Base-by-base conservation (phyloP, 2,113 vertebrate species). In the Cyanoramphus novaezelandiae region DNA sequence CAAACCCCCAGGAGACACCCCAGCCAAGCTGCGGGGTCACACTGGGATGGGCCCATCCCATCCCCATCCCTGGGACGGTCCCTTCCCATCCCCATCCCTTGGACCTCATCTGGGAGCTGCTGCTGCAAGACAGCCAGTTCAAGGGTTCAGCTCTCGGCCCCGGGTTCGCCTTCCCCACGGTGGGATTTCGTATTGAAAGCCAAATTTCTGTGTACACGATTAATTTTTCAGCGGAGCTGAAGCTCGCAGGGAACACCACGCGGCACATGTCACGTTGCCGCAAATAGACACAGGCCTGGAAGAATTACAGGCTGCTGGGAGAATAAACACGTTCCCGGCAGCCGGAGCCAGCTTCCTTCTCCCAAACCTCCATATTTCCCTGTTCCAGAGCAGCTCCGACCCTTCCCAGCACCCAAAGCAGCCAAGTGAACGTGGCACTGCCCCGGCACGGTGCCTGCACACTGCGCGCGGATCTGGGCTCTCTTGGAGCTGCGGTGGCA, bases 221-320 rank as follows among this genome's bases (percentile, higher is more conserved):
- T 92, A 96, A 97, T 96, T 93, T 96, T 96, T 97, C 31, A 97
- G 86, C 91, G 83, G 93, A 39, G 70, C 84, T 65, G 50, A 90
- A 87, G 93, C 94, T 81, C 29, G 84, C 92, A 93, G 55, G 93
- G 94, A 94, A 91, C 97, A 82, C 88, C 79, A 86, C 77, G 60
- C 95, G 29, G 97, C 95, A 95, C 96, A 92, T 92, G 95, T 82
- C 94, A 84, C 68, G 7, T 62, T 19, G 29, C 96, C 88, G 8
- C 96, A 97, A 97, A 97, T 97, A 97, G 96, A 97, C 17, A 71
- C 86, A 55, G 86, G 59, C 64, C 69, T 83, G 75, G 90, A 90
- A 83, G 88, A 97, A 92, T 67, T 62, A 60, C 92, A 68, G 92
- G 11, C 85, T 94, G 92, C 71, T 60, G 80, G 77, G 90, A 82